Base-by-base conservation (phyloP, 2,797 vertebrate genomes). In the Taeniopygia guttata region DNA sequence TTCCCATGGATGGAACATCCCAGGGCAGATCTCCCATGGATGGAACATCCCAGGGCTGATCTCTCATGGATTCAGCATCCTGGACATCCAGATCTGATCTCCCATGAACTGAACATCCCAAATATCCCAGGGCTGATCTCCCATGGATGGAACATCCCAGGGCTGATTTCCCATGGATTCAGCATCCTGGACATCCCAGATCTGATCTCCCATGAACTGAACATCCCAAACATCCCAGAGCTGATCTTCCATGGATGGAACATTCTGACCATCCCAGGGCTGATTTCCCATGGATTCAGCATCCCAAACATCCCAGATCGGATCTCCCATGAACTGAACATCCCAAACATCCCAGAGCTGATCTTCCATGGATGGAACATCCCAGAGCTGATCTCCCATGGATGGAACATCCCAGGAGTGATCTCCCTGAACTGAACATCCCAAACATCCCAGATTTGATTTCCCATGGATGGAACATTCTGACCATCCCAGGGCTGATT, bases 21-120 rank as follows among this genome's bases (percentile, higher is more conserved):
- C n/a, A 30, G 20, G 0, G 6, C 9, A 77, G 30, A 19, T 29
- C 2, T 22, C 12, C 30, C 19, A 29, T 11, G 5, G 36, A 76
- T 13, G 0, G 0, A 56, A 2, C 3, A 36, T 11, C 11, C 42
- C 22, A 26, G 34, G 0, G 8, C 1, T 13, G 5, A 38, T 30
- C 3, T 30, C 16, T 10, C 11, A 22, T 23, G 38, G 30, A 34
- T 5, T 0, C n/a, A n/a, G n/a, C n/a, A n/a, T n/a, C n/a, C n/a
- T n/a, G n/a, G n/a, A n/a, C n/a, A n/a, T n/a, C 19, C 18, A 22
- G 14, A 1, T 14, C 6, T 13, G 11, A 21, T 27, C 13, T 27
- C 13, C 18, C 20, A 23, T 6, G 12, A 11, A 36, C 16, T 4
- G 3, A 34, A 16, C 13, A 55, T 23, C 19, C 59, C 19, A 2